Conservation (phyloP, 1,140 invertebrate species). For the Pogonomyrmex californicus region DNA sequence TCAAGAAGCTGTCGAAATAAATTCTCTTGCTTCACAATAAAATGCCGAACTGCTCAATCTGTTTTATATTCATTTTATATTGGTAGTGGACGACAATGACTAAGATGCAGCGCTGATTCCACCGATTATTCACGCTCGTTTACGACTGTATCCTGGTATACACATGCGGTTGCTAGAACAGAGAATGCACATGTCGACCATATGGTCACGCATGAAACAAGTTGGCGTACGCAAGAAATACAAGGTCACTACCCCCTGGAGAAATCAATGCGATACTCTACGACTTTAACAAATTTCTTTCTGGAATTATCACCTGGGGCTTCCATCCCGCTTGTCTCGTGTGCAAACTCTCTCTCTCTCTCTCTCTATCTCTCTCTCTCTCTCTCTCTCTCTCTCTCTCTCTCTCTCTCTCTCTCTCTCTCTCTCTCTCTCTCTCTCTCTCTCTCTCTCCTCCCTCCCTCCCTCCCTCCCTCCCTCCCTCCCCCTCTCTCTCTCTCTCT, state of each 20-base stretch:
- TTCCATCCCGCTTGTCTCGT: background rate
- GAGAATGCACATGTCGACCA: conserved; percentile 67
- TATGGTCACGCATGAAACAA: conserved; percentile 63
- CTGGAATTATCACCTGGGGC: background rate
- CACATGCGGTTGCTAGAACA: conserved; percentile 62
- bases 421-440: too few species aligned
- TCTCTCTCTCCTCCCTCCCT: too few species aligned
- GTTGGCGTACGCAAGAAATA: conserved; percentile 45
- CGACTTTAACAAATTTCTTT: background rate
- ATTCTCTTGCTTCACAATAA: background rate
- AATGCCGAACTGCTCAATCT: background rate
- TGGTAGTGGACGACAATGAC: conserved; percentile 8
- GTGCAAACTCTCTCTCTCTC: too few species aligned
- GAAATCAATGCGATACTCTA: conserved; percentile 42
- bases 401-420: too few species aligned
- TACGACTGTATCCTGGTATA: conserved; percentile 37
- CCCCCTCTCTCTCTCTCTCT: too few species aligned
- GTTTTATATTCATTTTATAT: background rate
- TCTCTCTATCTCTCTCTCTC: too few species aligned
- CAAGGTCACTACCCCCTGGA: conserved; percentile 45
- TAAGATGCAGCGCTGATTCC: conserved; percentile 38
- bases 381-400: too few species aligned
- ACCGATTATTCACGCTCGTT: conserved; percentile 45
- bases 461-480: too few species aligned
- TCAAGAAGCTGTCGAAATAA: background rate